phyloP scores from a whole-genome alignment of 2,888 invertebrate species.

The Tinea pellionella region DNA sequence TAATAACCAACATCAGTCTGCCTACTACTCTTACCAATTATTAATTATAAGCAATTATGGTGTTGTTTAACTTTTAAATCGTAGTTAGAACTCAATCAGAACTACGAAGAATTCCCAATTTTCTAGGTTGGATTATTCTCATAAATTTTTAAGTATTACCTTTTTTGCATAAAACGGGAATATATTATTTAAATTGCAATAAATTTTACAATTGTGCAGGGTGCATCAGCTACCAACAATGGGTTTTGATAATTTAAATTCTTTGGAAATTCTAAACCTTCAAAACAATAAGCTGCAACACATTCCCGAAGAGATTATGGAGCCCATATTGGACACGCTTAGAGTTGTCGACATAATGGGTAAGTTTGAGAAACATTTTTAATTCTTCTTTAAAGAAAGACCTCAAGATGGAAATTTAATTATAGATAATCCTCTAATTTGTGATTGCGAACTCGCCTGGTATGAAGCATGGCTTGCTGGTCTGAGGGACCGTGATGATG shows the following conservation, averaged over 20 bases:
- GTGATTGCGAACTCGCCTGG: constrained; percentile 91
- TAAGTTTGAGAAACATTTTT: constrained; percentile 35
- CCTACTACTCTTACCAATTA: no score
- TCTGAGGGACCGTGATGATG: constrained; percentile 84
- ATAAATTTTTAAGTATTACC: no score
- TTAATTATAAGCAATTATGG: neutral
- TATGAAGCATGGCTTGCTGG: constrained; percentile 85
- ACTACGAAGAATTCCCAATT: neutral
- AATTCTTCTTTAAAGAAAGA: neutral
- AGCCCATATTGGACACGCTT: constrained; percentile 87
- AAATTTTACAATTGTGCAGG: constrained; percentile 57
- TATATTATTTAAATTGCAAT: no score
- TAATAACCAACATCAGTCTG: no score
- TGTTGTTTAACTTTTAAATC: neutral
- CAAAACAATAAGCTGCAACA: constrained; percentile 89
- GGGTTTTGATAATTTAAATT: constrained; percentile 90
- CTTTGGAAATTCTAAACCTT: constrained; percentile 86
- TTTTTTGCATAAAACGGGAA: no score
- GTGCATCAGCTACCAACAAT: constrained; percentile 84
- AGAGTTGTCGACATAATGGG: constrained; percentile 91
- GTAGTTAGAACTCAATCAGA: neutral
- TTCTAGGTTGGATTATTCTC: no score
- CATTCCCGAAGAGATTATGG: constrained; percentile 89
- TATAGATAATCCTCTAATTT: constrained; percentile 88
- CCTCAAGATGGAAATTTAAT: neutral